Percentiles rank a stretch among this genome's conserved stretches.
phyloP scores from a whole-genome alignment of 2,888 invertebrate species.

The Chromoteleia sp. region DNA sequence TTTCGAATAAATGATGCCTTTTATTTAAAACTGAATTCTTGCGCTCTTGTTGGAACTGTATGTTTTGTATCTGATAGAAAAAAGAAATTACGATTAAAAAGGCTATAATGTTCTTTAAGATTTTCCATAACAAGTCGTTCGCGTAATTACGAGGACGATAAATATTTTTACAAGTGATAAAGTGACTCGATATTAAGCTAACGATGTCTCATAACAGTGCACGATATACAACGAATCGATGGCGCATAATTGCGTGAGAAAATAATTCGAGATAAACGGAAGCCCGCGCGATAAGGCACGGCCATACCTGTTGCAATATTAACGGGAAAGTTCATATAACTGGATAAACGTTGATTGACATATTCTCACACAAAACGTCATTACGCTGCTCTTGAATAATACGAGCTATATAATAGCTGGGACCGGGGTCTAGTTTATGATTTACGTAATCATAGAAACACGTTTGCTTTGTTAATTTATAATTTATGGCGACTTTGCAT shows the following conservation, averaged over 20 bases:
- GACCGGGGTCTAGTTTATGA: constrained; percentile 52
- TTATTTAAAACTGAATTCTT: too few species aligned
- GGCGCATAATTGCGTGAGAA: constrained; percentile 55
- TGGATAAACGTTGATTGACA: constrained; percentile 62
- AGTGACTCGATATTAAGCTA: constrained; percentile 30
- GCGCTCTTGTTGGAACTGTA: too few species aligned
- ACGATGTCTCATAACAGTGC: constrained; percentile 16
- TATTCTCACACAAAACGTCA: constrained; percentile 61
- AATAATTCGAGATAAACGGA: constrained; percentile 51
- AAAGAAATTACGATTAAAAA: too few species aligned
- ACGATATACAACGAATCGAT: constrained; percentile 19
- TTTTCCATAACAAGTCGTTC: too few species aligned
- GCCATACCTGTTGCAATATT: constrained; percentile 54
- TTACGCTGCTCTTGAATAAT: constrained; percentile 45
- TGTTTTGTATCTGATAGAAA: too few species aligned
- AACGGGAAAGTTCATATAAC: constrained; percentile 61
- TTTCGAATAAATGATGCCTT: too few species aligned
- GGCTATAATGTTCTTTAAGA: too few species aligned
- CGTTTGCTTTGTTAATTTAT: constrained; percentile 41
- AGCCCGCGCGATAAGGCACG: constrained; percentile 61
- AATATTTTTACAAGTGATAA: constrained; percentile 36
- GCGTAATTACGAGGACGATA: too few species aligned
- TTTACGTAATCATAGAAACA: constrained; percentile 51
- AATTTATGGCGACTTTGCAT: constrained; percentile 31
- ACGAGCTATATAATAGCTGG: constrained; percentile 31